These are phyloP conservation scores for Meriones psammophilus DNA, from an alignment of 2,797 vertebrate species.

Conservation along the genomic window DNA sequence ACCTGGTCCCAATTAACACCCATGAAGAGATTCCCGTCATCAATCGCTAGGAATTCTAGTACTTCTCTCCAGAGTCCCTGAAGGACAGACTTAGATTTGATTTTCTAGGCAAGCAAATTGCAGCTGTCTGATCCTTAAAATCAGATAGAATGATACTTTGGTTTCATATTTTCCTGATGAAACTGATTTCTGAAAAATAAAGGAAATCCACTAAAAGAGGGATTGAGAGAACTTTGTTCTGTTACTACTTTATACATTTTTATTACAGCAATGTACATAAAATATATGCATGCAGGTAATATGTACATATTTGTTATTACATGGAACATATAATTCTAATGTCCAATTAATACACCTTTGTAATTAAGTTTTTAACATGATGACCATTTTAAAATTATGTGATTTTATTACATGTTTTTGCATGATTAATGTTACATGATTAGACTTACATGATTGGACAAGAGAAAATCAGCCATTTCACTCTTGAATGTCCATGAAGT, in stretches of 20 bases:
- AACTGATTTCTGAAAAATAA: constrained; percentile 35
- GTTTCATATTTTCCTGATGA: constrained; percentile 62
- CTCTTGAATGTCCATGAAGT: not conserved
- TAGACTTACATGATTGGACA: not conserved
- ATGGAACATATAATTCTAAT: not conserved
- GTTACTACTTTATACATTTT: constrained; percentile 22
- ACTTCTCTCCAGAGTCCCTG: not conserved
- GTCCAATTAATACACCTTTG: not conserved
- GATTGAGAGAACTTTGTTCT: constrained; percentile 11
- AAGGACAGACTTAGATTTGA: constrained; percentile 45
- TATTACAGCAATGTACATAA: not conserved
- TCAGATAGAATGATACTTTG: constrained; percentile 60
- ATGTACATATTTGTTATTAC: not conserved
- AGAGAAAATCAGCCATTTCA: not conserved
- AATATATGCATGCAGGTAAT: not conserved
- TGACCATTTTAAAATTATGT: not conserved
- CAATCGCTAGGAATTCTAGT: constrained; percentile 31
- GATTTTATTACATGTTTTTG: not conserved
- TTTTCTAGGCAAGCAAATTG: constrained; percentile 54
- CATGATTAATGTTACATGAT: not conserved
- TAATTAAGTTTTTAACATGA: not conserved
- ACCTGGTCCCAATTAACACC: constrained; percentile 31
- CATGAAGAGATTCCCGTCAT: constrained; percentile 34
- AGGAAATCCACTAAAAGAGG: constrained; percentile 52
- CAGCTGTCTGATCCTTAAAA: constrained; percentile 61